Conservation (phyloP, 2,113 vertebrate genomes). For the Eulemur macaco region DNA sequence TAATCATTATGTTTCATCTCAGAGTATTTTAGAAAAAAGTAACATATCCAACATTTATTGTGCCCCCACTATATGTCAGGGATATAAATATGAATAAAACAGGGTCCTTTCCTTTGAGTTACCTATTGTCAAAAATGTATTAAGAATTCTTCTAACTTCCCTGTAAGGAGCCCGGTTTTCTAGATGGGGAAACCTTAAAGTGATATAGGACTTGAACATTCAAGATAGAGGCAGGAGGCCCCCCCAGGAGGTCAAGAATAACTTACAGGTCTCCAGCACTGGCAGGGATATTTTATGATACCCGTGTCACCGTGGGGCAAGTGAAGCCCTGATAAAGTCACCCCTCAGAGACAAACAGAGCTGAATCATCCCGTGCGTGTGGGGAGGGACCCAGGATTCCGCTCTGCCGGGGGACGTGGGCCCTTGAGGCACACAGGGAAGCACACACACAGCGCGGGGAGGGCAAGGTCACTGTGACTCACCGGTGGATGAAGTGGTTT, state of each 20-base stretch:
- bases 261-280: background rate
- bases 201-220: background rate
- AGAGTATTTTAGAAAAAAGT: constrained; percentile 18
- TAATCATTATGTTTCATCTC: background rate
- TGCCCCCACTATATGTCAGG: background rate
- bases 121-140: background rate
- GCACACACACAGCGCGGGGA: accelerated
- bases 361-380: background rate
- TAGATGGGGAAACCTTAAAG: background rate
- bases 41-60: background rate
- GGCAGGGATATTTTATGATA: background rate
- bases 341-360: background rate
- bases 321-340: background rate
- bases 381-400: background rate
- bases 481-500: constrained; percentile 99
- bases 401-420: background rate
- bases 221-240: background rate
- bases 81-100: background rate
- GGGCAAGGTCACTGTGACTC: constrained; percentile 7
- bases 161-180: background rate
- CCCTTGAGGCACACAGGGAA: accelerated
- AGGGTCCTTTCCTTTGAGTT: background rate
- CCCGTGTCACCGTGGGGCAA: background rate
- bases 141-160: background rate
- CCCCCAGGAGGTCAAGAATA: too few relatives aligned